These are phyloP conservation scores for Oscheius sp. DNA, from an alignment of 2,888 invertebrate genomes.

Conservation along the genomic window DNA sequence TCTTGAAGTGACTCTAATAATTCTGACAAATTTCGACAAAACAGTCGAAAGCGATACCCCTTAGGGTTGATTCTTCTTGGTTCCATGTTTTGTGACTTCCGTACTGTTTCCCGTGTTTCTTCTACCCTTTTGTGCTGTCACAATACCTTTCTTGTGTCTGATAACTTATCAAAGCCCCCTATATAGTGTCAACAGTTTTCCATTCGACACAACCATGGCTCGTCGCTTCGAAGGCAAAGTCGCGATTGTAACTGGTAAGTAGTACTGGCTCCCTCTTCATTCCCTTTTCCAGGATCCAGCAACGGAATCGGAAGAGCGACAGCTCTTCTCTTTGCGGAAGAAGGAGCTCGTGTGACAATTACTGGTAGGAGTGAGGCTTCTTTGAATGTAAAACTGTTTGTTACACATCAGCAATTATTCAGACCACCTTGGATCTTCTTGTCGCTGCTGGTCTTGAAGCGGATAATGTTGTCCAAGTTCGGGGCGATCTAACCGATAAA, in stretches of 20 bases:
- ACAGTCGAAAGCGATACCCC: no score
- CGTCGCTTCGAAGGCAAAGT: conserved; percentile 31
- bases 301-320: conserved; percentile 50
- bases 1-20: no score
- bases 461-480: conserved; percentile 29
- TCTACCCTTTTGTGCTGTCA: no score
- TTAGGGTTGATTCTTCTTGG: no score
- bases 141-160: no score
- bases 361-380: conserved; percentile 44
- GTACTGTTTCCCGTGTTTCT: no score
- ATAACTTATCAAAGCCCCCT: no score
- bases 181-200: neutral
- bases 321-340: conserved; percentile 43
- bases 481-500: conserved; percentile 37
- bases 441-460: conserved; percentile 37
- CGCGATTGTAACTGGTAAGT: conserved; percentile 30
- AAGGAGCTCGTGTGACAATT: conserved; percentile 51
- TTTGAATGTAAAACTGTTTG: conserved; percentile 36
- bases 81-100: no score
- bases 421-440: conserved; percentile 15
- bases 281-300: conserved; percentile 41
- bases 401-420: neutral
- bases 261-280: no score
- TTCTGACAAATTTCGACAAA: no score
- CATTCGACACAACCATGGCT: conserved; percentile 5